These are phyloP conservation scores for Drosophila tripunctata DNA, from an alignment of 2,888 invertebrate species.

Conservation along the genomic window DNA sequence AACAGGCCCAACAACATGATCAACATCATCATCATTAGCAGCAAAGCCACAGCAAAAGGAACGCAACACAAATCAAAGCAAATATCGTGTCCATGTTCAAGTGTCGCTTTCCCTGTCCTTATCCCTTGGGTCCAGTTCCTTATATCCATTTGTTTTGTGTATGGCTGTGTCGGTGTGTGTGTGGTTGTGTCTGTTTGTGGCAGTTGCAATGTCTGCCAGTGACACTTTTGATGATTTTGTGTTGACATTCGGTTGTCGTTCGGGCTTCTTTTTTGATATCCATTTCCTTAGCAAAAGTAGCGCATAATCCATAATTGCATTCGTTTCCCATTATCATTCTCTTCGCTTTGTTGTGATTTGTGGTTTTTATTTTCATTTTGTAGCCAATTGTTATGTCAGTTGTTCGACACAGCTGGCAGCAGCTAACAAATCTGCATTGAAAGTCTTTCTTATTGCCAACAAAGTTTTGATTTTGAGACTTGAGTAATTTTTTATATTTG, in stretches of 20 bases:
- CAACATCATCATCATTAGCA: conserved; percentile 15
- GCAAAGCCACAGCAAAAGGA: conserved; percentile 1
- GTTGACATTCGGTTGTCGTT: conserved; percentile 47
- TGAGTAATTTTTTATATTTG: no score
- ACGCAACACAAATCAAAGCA: conserved; percentile 28
- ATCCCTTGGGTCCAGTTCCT: conserved; percentile 1
- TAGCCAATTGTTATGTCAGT: not conserved
- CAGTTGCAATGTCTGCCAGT: conserved; percentile 22
- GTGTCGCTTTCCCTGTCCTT: conserved; percentile 12
- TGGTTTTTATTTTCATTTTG: not conserved
- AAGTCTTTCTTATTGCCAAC: no score
- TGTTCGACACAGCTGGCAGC: not conserved
- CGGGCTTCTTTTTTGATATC: conserved; percentile 19
- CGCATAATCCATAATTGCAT: conserved; percentile 42
- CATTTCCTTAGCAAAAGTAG: conserved; percentile 19
- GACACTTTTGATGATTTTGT: conserved; percentile 43
- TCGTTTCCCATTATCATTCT: conserved; percentile 3
- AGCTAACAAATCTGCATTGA: not conserved
- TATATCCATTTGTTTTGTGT: conserved; percentile 1
- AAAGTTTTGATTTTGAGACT: no score
- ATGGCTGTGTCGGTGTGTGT: not conserved
- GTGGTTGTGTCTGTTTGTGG: not conserved
- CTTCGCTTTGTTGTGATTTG: not conserved
- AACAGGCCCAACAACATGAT: conserved; percentile 28
- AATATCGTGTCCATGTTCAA: conserved; percentile 34